Base-by-base conservation (phyloP, 2,113 vertebrate genomes). In the Callipepla squamata region DNA sequence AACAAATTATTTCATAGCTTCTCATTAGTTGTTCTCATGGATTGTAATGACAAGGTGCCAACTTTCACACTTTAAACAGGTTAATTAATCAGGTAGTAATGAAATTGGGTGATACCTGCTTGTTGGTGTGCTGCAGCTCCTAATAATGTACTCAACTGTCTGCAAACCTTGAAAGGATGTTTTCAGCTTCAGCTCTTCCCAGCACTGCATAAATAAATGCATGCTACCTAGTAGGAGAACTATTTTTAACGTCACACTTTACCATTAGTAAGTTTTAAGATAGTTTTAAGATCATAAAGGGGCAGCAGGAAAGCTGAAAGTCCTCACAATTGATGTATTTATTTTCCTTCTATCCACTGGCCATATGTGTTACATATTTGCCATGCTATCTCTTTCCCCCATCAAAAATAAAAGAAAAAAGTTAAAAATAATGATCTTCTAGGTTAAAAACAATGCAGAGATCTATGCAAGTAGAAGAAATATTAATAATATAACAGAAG, bases 61-160 rank as follows among this genome's bases (percentile, higher is more conserved):
- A 97, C 96, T 97, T 98, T 98, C 98, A 97, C 98, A 98, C 98
- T 96, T 98, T 97, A 98, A 97, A 96, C 96, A 98, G 97, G 96
- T 98, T 98, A 97, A 98, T 98, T 98, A 98, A 97, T 97, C 97
- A 98, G 97, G 97, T 98, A 98, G 95, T 96, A 97, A 97, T 97
- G 97, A 97, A 98, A 97, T 96, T 95, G 98, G 97, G 97, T 98
- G 98, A 96, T 98, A 98, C 97, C 97, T 98, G 97, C 61, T 44
- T 97, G 97, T 95, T 97, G 96, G 95, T 96, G 94, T 95, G 95
- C 87, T 23, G 94, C 94, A 93, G 96, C 86, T 97, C 89, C 63
- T 97, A 97, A 96, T 97, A 97, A 97, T 74, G 72, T 94, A 70
- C 89, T 97, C 97, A 96, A 97, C 92, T 91, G 94, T 95, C 97